A percentile compares a stretch with the other conserved stretches of the same genome.
phyloP scores from a whole-genome alignment of 2,113 vertebrate species.

The Cromileptes altivelis region DNA sequence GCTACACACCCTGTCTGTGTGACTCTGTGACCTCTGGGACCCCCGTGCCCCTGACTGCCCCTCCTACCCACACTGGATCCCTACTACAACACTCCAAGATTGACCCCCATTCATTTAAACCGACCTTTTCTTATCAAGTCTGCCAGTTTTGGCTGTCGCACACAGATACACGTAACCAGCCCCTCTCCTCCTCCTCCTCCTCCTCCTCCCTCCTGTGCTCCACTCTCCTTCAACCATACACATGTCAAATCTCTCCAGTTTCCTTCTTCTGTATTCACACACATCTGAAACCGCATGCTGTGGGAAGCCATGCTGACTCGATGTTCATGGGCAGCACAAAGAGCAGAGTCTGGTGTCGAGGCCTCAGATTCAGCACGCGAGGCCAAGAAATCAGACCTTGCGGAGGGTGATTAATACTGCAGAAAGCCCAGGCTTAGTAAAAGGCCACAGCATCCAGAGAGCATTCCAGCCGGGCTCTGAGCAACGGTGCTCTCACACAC shows the following conservation, averaged over 20 bases:
- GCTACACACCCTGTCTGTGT: conserved; percentile 80
- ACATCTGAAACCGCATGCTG: conserved; percentile 63
- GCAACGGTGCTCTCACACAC: conserved; percentile 35
- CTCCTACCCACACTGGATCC: conserved; percentile 56
- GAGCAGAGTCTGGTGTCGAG: conserved; percentile 69
- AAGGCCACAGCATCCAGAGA: conserved; percentile 72
- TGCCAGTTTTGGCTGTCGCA: conserved; percentile 69
- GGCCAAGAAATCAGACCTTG: conserved; percentile 80
- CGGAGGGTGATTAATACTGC: conserved; percentile 73
- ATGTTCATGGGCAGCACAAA: conserved; percentile 37
- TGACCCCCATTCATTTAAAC: conserved; percentile 83
- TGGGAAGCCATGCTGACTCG: conserved; percentile 61
- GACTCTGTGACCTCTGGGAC: conserved; percentile 72
- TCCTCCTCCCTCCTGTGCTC: conserved; percentile 15
- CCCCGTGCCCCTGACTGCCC: conserved; percentile 53
- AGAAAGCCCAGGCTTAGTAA: conserved; percentile 73
- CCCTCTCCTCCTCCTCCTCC: conserved; percentile 19
- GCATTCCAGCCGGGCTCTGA: conserved; percentile 67
- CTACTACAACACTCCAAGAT: conserved; percentile 52
- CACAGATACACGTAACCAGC: conserved; percentile 40
- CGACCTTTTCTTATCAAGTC: conserved; percentile 81
- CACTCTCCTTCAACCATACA: conserved; percentile 39
- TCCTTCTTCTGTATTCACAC: conserved; percentile 52
- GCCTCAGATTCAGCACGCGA: conserved; percentile 37
- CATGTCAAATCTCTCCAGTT: conserved; percentile 52